Base-by-base conservation (phyloP, 2,797 vertebrate species). In the Choloepus didactylus region DNA sequence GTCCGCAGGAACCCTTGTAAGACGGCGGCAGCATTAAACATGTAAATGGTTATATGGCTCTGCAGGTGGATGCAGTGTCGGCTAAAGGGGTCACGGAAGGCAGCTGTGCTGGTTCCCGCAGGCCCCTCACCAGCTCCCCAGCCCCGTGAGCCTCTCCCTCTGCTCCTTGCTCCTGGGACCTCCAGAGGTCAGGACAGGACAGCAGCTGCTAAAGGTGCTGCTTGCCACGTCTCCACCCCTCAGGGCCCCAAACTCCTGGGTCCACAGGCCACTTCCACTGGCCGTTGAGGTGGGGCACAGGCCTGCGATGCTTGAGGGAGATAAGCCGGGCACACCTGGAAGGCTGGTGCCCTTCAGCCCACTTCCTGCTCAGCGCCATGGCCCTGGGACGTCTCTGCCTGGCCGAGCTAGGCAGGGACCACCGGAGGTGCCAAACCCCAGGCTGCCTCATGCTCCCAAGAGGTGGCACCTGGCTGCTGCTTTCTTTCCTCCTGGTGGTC, bases 1-100 rank as follows among this genome's bases (percentile, higher is more conserved):
- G 23, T 64, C 67, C 35, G 0, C n/a, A 3, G 2, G 67, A 29
- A 25, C 29, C 38, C 8, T 27, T 2, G 51, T 27, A 19, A 8
- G 54, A 9, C 35, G 49, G 64, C 4, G 9, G 16, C 2, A 51
- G n/a, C 46, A 9, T 0, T 4, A 2, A 46, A 15, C 54, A 56
- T 12, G 69, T 41, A 5, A 25, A 6, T 18, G 12, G 51, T 15
- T 18, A 18, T 54, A 11, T 70, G 5, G 27, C 6, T 1, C 16
- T 5, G n/a, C 14, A 8, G 46, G 21, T 0, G 0, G 38, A 9
- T 16, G 9, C 0, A 0, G 11, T 0, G 5, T 64, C 59, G 23
- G 51, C 81, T 23, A 21, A 29, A 18, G n/a, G 54, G 85, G 6
- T 27, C 27, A 5, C n/a, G 25, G 9, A 18, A 38, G 18, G 49